Percentiles rank a stretch among this genome's conserved stretches.
Conservation (phyloP, 2,113 vertebrate genomes). For the Ammodytes dubius region DNA sequence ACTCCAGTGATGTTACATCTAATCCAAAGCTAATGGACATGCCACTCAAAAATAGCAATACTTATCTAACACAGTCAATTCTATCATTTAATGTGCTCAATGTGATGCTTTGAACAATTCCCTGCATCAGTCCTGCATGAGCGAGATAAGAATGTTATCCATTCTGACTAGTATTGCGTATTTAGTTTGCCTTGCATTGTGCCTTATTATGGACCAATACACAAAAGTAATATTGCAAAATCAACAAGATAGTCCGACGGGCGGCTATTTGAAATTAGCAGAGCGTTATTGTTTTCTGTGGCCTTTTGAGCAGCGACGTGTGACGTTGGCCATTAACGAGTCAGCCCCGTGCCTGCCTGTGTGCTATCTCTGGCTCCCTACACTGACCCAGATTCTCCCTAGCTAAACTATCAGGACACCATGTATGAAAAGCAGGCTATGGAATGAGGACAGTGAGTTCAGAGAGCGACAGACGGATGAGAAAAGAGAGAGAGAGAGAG, state of each 20-base stretch:
- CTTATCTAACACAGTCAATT: slow-evolving; percentile 18
- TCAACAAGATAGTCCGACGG: neutral
- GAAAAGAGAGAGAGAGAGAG: slow-evolving; percentile 8
- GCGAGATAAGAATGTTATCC: neutral
- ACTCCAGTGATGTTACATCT: slow-evolving; percentile 33
- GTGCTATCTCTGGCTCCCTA: slow-evolving; percentile 52
- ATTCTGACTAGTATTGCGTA: neutral
- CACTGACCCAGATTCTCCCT: slow-evolving; percentile 73
- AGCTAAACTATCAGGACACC: slow-evolving; percentile 57
- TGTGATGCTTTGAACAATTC: slow-evolving; percentile 20
- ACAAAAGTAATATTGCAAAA: neutral
- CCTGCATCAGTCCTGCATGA: slow-evolving; percentile 1
- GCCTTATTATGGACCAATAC: neutral
- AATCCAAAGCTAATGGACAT: slow-evolving; percentile 33
- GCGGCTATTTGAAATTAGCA: neutral
- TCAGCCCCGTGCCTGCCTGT: slow-evolving; percentile 32
- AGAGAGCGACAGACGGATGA: slow-evolving; percentile 38
- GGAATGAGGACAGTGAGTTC: slow-evolving; percentile 72
- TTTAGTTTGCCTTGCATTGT: neutral
- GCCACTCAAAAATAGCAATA: slow-evolving; percentile 10
- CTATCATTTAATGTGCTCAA: slow-evolving; percentile 31
- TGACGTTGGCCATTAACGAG: slow-evolving; percentile 30
- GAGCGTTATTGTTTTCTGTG: neutral
- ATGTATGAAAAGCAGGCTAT: slow-evolving; percentile 70
- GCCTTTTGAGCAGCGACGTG: neutral